A percentile compares a stretch with the other conserved stretches of the same genome.
Evolutionary conservation across 2,888 invertebrate species (phyloP).

Genomic region (Ceriagrion tenellum): DNA sequence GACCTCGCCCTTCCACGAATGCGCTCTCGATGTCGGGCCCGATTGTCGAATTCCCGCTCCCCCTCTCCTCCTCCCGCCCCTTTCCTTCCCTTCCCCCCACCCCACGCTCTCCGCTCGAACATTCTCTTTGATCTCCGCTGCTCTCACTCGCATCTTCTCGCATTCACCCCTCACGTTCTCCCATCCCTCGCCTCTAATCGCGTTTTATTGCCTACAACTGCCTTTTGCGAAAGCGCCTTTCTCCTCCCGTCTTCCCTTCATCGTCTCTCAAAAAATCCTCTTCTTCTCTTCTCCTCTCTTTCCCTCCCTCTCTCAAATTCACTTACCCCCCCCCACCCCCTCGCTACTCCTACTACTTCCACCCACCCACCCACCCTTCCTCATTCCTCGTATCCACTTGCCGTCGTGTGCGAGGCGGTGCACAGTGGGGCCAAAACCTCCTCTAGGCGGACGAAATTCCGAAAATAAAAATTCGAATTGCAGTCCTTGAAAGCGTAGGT

Average conservation of each 20-base stretch:
- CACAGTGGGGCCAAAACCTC: neutral
- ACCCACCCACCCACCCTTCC: too few species aligned
- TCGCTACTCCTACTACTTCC: too few species aligned
- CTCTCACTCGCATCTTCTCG: neutral
- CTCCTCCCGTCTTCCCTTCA: neutral
- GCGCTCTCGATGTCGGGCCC: neutral
- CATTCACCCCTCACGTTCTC: neutral
- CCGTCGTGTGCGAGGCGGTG: neutral
- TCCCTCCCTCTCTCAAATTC: neutral
- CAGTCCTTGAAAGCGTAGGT: too few species aligned
- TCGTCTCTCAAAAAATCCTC: neutral
- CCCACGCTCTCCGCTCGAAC: neutral
- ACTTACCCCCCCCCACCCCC: neutral
- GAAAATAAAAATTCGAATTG: too few species aligned
- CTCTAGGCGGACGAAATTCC: too few species aligned
- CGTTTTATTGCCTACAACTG: slow-evolving; percentile 50
- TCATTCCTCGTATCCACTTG: too few species aligned
- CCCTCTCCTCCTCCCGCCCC: neutral
- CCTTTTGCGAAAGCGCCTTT: slow-evolving; percentile 7
- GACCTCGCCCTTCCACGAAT: neutral
- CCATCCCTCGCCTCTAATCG: neutral
- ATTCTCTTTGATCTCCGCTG: neutral
- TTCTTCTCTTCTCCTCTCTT: neutral
- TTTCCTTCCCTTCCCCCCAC: neutral
- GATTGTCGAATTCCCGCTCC: neutral